Evolutionary conservation across 30 jellyfish, hydroid and myxozoan species (phyloP).

Genomic region (Pelagia noctiluca): DNA sequence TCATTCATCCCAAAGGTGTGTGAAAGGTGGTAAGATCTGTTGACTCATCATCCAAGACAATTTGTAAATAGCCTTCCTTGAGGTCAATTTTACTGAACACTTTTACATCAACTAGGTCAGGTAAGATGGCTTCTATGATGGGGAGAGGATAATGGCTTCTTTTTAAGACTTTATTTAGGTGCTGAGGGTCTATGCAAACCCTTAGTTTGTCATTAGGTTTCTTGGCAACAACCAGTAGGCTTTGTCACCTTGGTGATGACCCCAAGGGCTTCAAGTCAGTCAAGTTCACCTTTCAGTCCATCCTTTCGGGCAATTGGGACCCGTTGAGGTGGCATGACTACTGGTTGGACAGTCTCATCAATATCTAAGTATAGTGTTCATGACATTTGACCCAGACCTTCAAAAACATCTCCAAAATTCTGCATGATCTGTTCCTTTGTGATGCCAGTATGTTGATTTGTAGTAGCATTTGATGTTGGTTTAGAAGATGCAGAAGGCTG

Average conservation of each 20-base stretch:
- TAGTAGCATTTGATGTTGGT: neutral
- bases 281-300: neutral
- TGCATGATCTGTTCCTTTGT: neutral
- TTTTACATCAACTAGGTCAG: constrained; percentile 8
- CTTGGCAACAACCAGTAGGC: neutral
- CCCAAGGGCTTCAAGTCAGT: constrained; percentile 4
- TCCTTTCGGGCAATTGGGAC: neutral
- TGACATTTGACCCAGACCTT: constrained; percentile 49
- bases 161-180: neutral
- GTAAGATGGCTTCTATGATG: constrained; percentile 3
- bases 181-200: constrained; percentile 8
- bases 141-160: constrained; percentile 10
- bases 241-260: neutral
- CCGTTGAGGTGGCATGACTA: constrained; percentile 21
- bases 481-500: neutral
- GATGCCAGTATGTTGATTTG: neutral
- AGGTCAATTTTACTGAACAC: constrained; percentile 9
- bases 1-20: constrained; percentile 29
- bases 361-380: constrained; percentile 23
- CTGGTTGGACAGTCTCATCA: neutral
- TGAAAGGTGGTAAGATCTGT: constrained; percentile 18
- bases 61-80: constrained; percentile 11
- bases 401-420: constrained; percentile 11
- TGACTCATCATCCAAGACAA: constrained; percentile 7
- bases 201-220: neutral